These are phyloP conservation scores for Hydropotes inermis DNA, from an alignment of 2,113 vertebrate genomes.

Conservation along the genomic window DNA sequence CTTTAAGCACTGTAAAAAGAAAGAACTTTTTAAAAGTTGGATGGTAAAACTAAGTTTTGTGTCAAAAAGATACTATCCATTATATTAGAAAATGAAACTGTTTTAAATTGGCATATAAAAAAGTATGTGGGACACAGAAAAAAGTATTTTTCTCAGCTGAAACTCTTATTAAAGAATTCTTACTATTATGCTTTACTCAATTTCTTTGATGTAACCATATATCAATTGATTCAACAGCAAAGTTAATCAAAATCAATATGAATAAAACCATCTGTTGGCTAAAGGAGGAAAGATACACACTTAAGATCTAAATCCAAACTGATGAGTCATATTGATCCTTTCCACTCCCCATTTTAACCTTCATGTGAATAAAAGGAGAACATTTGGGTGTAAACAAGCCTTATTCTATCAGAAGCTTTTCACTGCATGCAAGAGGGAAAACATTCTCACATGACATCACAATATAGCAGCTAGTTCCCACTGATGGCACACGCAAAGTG, in stretches of 20 bases:
- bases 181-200: neutral
- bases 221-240: neutral
- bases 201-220: neutral
- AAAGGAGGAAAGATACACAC: conserved; percentile 25
- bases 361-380: conserved; percentile 1
- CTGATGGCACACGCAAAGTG: neutral
- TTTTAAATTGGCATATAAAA: neutral
- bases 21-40: neutral
- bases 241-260: conserved; percentile 18
- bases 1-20: neutral
- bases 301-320: conserved; percentile 48
- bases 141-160: neutral
- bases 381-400: neutral
- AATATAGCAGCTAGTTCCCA: neutral
- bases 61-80: neutral
- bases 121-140: neutral
- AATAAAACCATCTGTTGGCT: neutral
- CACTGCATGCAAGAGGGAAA: neutral
- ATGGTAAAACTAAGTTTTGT: neutral
- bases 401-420: neutral
- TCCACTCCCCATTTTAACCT: neutral
- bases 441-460: neutral
- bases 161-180: neutral
- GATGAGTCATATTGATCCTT: neutral
- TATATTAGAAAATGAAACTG: neutral